Base-by-base conservation (phyloP, 2,888 invertebrate species). In the Alloscopus bannaensis region DNA sequence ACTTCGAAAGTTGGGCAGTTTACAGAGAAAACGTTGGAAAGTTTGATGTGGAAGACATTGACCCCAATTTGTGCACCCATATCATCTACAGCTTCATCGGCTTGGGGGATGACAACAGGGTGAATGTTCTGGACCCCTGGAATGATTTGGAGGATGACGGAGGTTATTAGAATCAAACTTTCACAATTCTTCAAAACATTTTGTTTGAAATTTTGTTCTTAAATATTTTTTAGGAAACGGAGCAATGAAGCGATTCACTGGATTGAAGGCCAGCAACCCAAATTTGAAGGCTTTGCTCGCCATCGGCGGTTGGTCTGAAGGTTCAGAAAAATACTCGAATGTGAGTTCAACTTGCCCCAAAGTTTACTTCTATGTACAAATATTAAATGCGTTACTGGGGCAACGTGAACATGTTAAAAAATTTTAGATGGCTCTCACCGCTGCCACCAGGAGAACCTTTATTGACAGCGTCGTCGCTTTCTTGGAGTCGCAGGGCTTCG, bases 1-100 rank as follows among this genome's bases (percentile, higher is more conserved):
- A 95, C 88, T 93, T 92, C 84, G 93, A 93, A 1, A 92, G 92
- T 13, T 95, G 95, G 95, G 91, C 94, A 0, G 91, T 91, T 0
- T 94, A 94, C 86, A 90, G 94, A 40, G 87, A 87, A 0, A 91
- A 91, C 0, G 87, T 88, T 60, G 94, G 94, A 0, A 90, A 92
- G 87, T 94, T 92, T 85, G 90, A 91, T 11, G 91, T 94, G 8
- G 87, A 87, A 71, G 68, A 86, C 59, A 87, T 87, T 26, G 87
- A 87, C 62, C 87, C 87, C 1, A 80, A 75, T 72, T 70, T 86
- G 1, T 87, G 87, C 73, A 87, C 87, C 11, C 87, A 87, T 80
- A 55, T 87, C 2, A 82, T 94, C n/a, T 95, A 94, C 87, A 88
- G 92, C 0, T 95, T 95, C n/a, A n/a, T n/a, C n/a, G n/a, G n/a